A percentile compares a stretch with the other conserved stretches of the same genome.
These are phyloP conservation scores for Arctocebus calabarensis DNA, from an alignment of 2,797 vertebrate species.

Conservation along the genomic window DNA sequence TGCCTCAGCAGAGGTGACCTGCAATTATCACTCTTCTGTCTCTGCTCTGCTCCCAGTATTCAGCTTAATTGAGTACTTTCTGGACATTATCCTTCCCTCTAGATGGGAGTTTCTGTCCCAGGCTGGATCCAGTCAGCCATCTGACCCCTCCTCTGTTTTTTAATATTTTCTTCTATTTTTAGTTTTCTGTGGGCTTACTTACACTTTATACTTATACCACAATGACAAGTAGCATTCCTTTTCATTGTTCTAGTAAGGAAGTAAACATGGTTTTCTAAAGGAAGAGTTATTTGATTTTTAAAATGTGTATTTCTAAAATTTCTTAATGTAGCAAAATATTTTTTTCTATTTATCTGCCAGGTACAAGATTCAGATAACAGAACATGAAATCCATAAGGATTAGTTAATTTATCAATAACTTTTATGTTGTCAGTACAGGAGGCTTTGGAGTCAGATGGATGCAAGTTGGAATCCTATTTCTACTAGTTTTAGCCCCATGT, in stretches of 20 bases:
- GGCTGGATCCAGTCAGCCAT: too few relatives aligned
- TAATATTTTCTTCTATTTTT: conserved; percentile 8
- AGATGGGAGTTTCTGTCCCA: too few relatives aligned
- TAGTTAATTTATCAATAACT: background rate
- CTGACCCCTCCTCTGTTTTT: too few relatives aligned
- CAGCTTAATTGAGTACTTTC: too few relatives aligned
- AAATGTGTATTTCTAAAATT: background rate
- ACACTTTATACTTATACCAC: background rate
- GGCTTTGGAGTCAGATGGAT: background rate
- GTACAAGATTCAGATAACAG: background rate
- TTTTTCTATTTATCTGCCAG: background rate
- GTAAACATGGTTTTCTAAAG: background rate
- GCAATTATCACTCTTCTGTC: too few relatives aligned
- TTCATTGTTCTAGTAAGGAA: background rate
- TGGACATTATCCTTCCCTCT: too few relatives aligned
- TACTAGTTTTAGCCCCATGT: background rate
- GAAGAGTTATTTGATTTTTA: background rate
- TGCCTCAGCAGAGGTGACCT: too few relatives aligned
- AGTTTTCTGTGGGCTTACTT: background rate
- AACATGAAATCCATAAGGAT: background rate
- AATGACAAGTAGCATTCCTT: background rate
- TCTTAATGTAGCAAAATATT: background rate
- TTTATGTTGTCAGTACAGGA: background rate
- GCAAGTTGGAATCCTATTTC: background rate
- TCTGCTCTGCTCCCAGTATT: too few relatives aligned